Percentiles rank a stretch among this genome's conserved stretches.
Evolutionary conservation across 2,888 invertebrate genomes (phyloP).

Genomic region (Cyaniris semiargus): DNA sequence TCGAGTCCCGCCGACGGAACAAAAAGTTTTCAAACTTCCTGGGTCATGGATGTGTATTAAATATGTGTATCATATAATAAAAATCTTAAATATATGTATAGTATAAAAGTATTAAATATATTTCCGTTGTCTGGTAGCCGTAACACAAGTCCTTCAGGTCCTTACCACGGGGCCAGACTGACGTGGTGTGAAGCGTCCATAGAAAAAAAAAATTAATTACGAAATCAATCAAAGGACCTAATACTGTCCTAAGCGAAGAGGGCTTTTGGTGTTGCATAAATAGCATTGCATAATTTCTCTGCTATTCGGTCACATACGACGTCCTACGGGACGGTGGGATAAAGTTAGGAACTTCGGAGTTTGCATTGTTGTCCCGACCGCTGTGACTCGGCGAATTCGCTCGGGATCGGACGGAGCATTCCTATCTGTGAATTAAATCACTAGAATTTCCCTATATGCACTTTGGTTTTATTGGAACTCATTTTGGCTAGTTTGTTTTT

Average conservation of each 20-base stretch:
- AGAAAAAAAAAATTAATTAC: too few species aligned
- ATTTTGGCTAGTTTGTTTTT: neutral
- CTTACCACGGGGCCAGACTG: too few species aligned
- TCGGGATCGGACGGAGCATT: slow-evolving; percentile 61
- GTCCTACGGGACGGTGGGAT: slow-evolving; percentile 55
- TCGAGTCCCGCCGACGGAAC: too few species aligned
- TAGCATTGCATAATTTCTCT: slow-evolving; percentile 61
- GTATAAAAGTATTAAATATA: too few species aligned
- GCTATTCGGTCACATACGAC: slow-evolving; percentile 58
- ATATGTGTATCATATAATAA: too few species aligned
- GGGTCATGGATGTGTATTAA: too few species aligned
- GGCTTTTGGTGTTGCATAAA: slow-evolving; percentile 62
- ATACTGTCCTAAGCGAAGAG: slow-evolving; percentile 46
- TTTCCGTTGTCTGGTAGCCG: too few species aligned
- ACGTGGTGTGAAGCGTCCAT: too few species aligned
- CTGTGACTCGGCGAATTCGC: slow-evolving; percentile 58
- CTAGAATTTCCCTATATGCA: slow-evolving; percentile 45
- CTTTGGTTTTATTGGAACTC: slow-evolving; percentile 35
- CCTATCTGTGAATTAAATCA: slow-evolving; percentile 57
- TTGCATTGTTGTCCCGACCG: slow-evolving; percentile 63
- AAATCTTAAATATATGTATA: too few species aligned
- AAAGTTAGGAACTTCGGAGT: slow-evolving; percentile 70
- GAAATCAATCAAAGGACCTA: slow-evolving; percentile 45
- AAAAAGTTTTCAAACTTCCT: too few species aligned
- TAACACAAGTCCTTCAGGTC: too few species aligned